Evolutionary conservation across 2,113 vertebrate species (phyloP).

Genomic region (Stegastes partitus): DNA sequence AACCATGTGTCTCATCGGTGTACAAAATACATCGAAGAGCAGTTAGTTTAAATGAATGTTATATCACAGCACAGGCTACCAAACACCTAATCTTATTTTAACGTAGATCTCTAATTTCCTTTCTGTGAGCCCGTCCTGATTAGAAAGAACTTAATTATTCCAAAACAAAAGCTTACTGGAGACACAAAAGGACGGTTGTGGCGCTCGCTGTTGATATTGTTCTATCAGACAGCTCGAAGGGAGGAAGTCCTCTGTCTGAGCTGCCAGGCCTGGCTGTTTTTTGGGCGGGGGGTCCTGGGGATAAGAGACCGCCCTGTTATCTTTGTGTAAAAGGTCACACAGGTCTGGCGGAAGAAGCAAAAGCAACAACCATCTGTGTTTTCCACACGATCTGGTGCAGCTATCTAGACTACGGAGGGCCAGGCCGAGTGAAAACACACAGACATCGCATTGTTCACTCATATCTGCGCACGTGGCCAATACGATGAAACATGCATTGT

Average conservation of each 20-base stretch:
- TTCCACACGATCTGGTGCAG: conserved; percentile 49
- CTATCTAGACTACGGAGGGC: conserved; percentile 45
- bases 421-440: conserved; percentile 23
- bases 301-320: conserved; percentile 75
- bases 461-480: conserved; percentile 57
- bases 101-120: conserved; percentile 70
- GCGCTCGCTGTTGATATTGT: conserved; percentile 69
- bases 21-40: conserved; percentile 7
- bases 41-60: not conserved
- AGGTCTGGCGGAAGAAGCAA: conserved; percentile 76
- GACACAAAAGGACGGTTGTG: conserved; percentile 50
- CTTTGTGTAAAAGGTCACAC: conserved; percentile 79
- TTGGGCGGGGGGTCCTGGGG: conserved; percentile 23
- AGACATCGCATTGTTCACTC: conserved; percentile 56
- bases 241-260: conserved; percentile 78
- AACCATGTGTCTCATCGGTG: not conserved
- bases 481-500: conserved; percentile 75
- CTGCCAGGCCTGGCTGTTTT: conserved; percentile 68
- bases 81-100: conserved; percentile 35
- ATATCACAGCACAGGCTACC: not conserved
- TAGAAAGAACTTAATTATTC: conserved; percentile 70
- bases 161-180: conserved; percentile 65
- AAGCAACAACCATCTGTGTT: conserved; percentile 78
- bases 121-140: conserved; percentile 45
- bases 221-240: conserved; percentile 64